Conservation (phyloP, 30 jellyfish, hydroid and myxozoan genomes). For the Calvadosia cruxmelitensis region DNA sequence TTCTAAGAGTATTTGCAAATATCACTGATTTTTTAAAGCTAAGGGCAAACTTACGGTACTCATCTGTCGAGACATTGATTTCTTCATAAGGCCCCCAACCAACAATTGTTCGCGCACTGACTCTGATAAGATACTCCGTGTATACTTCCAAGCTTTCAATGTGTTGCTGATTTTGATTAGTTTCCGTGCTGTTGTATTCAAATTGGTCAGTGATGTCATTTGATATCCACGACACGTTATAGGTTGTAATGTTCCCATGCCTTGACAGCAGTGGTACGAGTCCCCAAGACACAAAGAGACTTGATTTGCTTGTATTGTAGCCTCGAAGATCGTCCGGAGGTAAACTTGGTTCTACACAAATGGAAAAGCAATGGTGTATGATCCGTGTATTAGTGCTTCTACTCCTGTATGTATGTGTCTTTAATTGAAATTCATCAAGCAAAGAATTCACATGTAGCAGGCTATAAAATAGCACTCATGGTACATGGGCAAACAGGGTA, state of each 20-base stretch:
- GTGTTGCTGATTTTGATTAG: background rate
- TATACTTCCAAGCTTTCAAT: background rate
- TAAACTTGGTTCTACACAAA: background rate
- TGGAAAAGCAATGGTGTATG: too few relatives aligned
- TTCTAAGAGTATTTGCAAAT: too few relatives aligned
- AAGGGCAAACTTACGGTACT: background rate
- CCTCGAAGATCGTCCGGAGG: background rate
- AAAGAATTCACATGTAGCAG: too few relatives aligned
- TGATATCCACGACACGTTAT: background rate
- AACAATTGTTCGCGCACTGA: background rate
- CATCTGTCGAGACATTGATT: background rate
- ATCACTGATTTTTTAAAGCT: background rate
- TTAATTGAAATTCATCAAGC: too few relatives aligned
- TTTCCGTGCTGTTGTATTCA: background rate
- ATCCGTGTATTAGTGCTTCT: too few relatives aligned
- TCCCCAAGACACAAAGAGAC: background rate
- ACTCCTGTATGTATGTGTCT: too few relatives aligned
- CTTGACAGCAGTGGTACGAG: background rate
- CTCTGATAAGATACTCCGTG: too few relatives aligned
- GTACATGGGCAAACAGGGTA: too few relatives aligned
- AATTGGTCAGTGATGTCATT: background rate
- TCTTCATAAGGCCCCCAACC: background rate
- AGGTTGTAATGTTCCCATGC: background rate
- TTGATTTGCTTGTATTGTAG: background rate
- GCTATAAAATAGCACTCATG: too few relatives aligned